Evolutionary conservation across 2,888 invertebrate genomes (phyloP), one percentile per base, ranked within the genome.

Genomic region (Parnassius apollo): DNA sequence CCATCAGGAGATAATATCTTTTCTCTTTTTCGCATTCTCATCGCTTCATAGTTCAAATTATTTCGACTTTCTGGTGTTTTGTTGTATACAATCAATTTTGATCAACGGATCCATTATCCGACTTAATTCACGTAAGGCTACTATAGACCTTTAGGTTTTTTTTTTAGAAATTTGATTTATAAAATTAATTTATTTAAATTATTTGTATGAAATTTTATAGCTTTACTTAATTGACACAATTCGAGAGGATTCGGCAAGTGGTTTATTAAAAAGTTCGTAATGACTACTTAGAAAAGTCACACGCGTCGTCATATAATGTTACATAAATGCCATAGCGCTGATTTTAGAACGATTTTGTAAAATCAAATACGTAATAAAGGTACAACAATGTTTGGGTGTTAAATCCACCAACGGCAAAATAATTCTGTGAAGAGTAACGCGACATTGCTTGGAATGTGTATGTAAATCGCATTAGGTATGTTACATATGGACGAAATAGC

Each of bases 1-100:
- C 78, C 83, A 54, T 78, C 82, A 42, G 35, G 35, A 35, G 64
- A 74, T n/a, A 70, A 67, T 54, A 76, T 77, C 45, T 72, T 72
- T 45, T 81, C 82, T 62, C 77, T 80, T 69, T 82, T 84, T 66
- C 82, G 77, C 4, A 76, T 75, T 69, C 80, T 82, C 56, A 86
- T 77, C 0, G 81, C 69, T 7, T 85, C 86, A 67, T 88, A 88
- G 71, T 88, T 87, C 82, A 88, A 81, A 25, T 25, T 25, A 25
- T 25, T 25, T 25, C 76, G 78, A 22, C 76, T 77, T 65, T 77
- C 78, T 13, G 91, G 91, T 2, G 83, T 88, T 75, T 80, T 83
- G 68, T 91, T 91, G 65, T 91, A 91, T 50, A 91, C 82, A 64
- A 91, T 66, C 64, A 75, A 91, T 58, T 83, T 86, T 55, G 1